phyloP scores from a whole-genome alignment of 2,888 invertebrate species.

The Nudaria mundana region DNA sequence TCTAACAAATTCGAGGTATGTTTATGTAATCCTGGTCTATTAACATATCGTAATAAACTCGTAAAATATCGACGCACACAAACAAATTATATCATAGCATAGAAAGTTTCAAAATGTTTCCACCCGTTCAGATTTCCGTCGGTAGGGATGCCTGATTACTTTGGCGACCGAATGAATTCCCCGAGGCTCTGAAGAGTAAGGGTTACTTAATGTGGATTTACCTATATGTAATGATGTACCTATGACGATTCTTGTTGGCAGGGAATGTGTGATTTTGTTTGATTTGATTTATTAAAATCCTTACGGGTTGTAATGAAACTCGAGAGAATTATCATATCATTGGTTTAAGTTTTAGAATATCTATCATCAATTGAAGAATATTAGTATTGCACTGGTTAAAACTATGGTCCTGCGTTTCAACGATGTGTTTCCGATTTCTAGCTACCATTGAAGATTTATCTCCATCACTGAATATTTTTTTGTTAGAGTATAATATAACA shows the following conservation, averaged over 20 bases:
- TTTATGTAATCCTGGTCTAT: conserved; percentile 1
- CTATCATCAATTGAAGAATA: too few relatives aligned
- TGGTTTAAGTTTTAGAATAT: not conserved
- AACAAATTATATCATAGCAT: conserved; percentile 30
- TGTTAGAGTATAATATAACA: too few relatives aligned
- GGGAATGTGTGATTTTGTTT: not conserved
- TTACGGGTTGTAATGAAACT: not conserved
- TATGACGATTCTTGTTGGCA: not conserved
- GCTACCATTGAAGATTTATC: too few relatives aligned
- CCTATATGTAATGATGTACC: conserved; percentile 1
- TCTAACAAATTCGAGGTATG: not conserved
- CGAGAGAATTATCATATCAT: not conserved
- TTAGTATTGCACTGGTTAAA: too few relatives aligned
- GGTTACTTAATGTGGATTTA: conserved; percentile 28
- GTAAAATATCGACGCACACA: conserved; percentile 19
- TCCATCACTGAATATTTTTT: too few relatives aligned
- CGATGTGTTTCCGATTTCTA: too few relatives aligned
- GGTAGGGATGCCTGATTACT: conserved; percentile 32
- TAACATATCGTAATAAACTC: conserved; percentile 13
- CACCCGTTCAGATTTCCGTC: conserved; percentile 31
- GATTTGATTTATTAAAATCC: not conserved
- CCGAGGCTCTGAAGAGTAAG: conserved; percentile 26
- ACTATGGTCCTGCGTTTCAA: too few relatives aligned
- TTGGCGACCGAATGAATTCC: conserved; percentile 30
- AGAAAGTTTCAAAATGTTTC: conserved; percentile 35